Evolutionary conservation across 2,888 invertebrate species (phyloP).

Genomic region (Sphecodes monilicornis): DNA sequence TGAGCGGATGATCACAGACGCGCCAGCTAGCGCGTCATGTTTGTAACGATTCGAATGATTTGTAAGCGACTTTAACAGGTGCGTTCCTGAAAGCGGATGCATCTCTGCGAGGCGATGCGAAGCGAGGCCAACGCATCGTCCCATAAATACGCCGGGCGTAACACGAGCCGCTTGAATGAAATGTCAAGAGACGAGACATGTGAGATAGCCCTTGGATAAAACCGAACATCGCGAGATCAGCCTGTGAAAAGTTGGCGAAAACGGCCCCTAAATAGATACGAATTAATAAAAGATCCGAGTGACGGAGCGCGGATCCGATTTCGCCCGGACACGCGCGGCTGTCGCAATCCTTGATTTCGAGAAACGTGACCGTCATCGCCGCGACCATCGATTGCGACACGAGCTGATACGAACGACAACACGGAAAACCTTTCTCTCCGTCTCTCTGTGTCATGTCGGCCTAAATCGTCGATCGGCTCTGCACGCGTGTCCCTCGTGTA

Average conservation of each 20-base stretch:
- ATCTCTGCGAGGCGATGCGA: not conserved
- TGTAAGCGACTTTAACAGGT: conserved; percentile 34
- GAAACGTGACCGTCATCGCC: conserved; percentile 64
- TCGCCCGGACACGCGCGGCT: conserved; percentile 41
- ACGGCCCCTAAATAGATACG: conserved; percentile 10
- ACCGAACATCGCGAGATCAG: not conserved
- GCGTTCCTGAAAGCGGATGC: conserved; percentile 18
- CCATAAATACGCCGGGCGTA: conserved; percentile 29
- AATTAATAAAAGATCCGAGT: not conserved
- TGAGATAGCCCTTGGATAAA: not conserved
- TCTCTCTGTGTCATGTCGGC: conserved; percentile 39
- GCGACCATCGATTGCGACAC: conserved; percentile 66
- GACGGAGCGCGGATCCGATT: conserved; percentile 24
- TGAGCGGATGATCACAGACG: not conserved
- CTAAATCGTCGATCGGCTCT: conserved; percentile 54
- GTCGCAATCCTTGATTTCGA: conserved; percentile 70
- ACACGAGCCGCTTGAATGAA: conserved; percentile 43
- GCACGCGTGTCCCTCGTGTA: conserved; percentile 31
- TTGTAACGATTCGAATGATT: conserved; percentile 32
- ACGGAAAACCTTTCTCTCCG: conserved; percentile 75
- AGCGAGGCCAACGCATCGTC: not conserved
- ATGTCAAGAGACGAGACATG: not conserved
- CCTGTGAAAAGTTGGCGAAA: conserved; percentile 3
- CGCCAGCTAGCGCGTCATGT: conserved; percentile 1
- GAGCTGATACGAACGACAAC: conserved; percentile 71